Base-by-base conservation (phyloP, 1,140 invertebrate genomes). In the Chironomus striatipennis region DNA sequence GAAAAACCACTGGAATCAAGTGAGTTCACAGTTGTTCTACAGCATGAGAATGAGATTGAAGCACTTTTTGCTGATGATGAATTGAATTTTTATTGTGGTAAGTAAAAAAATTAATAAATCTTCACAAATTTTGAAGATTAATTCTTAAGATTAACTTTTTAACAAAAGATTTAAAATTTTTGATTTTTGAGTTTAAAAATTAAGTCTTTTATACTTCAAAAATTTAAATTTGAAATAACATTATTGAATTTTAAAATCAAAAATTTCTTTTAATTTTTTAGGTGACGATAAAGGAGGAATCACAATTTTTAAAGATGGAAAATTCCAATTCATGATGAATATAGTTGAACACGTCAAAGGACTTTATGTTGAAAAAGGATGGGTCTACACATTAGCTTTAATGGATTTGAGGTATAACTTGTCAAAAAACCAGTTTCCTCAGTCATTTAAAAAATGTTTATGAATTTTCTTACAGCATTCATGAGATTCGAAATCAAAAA, bases 211-310 rank as follows among this genome's bases (percentile, higher is more conserved):
- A n/a, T n/a, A n/a, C n/a, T n/a, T n/a, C n/a, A n/a, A n/a, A n/a
- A n/a, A n/a, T n/a, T n/a, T n/a, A n/a, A n/a, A n/a, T n/a, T n/a
- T n/a, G n/a, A n/a, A n/a, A n/a, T n/a, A n/a, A n/a, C n/a, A n/a
- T n/a, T n/a, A n/a, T n/a, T n/a, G n/a, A n/a, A n/a, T n/a, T n/a
- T n/a, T n/a, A n/a, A n/a, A n/a, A n/a, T n/a, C 15, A 4, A 47
- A 47, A 47, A 47, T 47, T 1, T 47, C 9, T 47, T 47, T 47
- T 47, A 47, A 43, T 12, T n/a, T 12, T 17, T 80, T 80, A 3
- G 81, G 81, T 8, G 81, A 82, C 74, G 81, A 82, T 74, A 81
- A 82, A 47, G 81, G 81, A 12, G 79, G 80, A 1, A 80, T 82
- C 10, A 79, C 80, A 73, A 79, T 80, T 34, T 82, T 81, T 80